A percentile compares a stretch with the other conserved stretches of the same genome.
phyloP scores from a whole-genome alignment of 2,797 vertebrate genomes.

The Sylvilagus floridanus region DNA sequence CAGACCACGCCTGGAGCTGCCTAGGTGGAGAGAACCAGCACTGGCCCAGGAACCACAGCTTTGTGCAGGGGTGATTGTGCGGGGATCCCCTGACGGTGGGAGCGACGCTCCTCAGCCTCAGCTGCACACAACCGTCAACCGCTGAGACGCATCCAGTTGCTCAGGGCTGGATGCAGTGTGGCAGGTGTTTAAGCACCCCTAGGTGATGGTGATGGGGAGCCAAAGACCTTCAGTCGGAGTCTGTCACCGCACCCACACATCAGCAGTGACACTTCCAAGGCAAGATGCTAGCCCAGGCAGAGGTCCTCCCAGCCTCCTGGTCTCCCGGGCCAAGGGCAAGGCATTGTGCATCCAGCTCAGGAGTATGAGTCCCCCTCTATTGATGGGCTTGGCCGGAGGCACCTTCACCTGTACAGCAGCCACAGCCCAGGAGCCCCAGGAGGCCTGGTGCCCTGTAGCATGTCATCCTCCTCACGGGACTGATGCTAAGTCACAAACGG shows the following conservation, averaged over 20 bases:
- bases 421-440: rapidly evolving
- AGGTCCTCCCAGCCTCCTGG: background rate
- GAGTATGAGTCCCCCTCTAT: background rate
- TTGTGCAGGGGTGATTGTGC: background rate
- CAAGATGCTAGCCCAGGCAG: background rate
- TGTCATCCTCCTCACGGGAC: background rate
- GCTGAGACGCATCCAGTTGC: background rate
- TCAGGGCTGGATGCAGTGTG: background rate
- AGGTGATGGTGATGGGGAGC: background rate
- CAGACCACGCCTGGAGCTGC: background rate
- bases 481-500: slow-evolving; percentile 68
- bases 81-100: too few relatives aligned
- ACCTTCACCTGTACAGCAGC: background rate
- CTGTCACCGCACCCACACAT: background rate
- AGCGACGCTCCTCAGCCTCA: rapidly evolving
- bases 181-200: background rate
- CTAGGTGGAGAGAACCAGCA: background rate
- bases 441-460: background rate
- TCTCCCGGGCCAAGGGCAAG: background rate
- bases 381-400: rapidly evolving
- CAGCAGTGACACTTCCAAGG: background rate
- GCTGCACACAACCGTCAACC: background rate
- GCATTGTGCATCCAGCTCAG: too few relatives aligned
- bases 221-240: background rate
- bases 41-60: background rate